phyloP scores from a whole-genome alignment of 2,113 vertebrate species.

The Poicephalus gulielmi region DNA sequence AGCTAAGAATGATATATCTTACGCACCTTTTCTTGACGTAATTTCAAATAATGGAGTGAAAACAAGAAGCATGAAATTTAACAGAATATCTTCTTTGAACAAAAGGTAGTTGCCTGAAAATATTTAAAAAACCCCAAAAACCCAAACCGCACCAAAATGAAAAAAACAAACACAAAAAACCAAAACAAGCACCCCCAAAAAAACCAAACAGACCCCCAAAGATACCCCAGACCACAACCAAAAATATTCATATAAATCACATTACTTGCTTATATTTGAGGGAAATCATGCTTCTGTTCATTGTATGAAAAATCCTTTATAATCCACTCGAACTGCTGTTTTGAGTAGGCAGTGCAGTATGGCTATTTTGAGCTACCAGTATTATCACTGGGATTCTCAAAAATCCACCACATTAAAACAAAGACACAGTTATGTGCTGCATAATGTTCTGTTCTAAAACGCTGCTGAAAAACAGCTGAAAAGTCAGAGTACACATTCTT shows the following conservation, averaged over 20 bases:
- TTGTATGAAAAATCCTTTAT: background rate
- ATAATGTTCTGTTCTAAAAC: background rate
- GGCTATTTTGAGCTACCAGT: background rate
- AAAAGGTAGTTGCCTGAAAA: background rate
- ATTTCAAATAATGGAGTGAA: background rate
- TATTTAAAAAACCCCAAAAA: background rate
- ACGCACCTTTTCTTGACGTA: background rate
- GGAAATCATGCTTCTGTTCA: background rate
- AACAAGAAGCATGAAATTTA: background rate
- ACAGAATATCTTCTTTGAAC: background rate
- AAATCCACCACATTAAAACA: background rate
- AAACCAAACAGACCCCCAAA: background rate
- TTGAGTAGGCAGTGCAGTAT: background rate
- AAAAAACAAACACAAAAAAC: background rate
- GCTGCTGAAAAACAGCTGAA: background rate
- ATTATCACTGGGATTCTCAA: background rate
- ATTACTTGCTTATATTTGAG: background rate
- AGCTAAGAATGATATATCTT: background rate
- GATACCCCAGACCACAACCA: accelerated
- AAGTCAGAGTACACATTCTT: background rate
- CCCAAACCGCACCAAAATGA: accelerated
- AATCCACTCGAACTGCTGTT: background rate
- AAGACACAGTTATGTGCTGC: background rate
- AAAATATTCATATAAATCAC: background rate
- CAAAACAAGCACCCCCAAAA: background rate